Percentiles rank a stretch among this genome's conserved stretches.
These are phyloP conservation scores for Mormyrops boulengeri DNA, from an alignment of 2,797 vertebrate genomes.

Conservation along the genomic window DNA sequence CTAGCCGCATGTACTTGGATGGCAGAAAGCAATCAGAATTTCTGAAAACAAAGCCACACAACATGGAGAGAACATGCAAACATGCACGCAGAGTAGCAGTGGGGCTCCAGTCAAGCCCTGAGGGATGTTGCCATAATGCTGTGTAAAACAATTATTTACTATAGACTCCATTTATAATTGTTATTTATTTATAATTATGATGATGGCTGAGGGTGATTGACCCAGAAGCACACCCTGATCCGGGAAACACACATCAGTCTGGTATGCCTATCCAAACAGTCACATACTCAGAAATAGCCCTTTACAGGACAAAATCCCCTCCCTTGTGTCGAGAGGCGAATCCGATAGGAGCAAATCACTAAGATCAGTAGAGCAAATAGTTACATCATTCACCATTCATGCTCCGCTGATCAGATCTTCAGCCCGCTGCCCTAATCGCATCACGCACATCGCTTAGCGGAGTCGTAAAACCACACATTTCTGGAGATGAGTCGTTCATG, in stretches of 20 bases:
- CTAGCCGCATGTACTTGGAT: not conserved
- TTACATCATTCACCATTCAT: conserved; percentile 16
- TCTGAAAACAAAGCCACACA: not conserved
- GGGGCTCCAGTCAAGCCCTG: not conserved
- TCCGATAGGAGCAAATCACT: conserved; percentile 19
- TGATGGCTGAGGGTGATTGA: not conserved
- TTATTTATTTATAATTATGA: not conserved
- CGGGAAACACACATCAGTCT: not conserved
- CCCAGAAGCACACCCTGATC: not conserved
- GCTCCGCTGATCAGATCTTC: conserved; percentile 7
- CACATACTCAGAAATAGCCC: not conserved
- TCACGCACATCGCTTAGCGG: not conserved
- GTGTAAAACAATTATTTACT: not conserved
- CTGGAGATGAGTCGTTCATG: not conserved
- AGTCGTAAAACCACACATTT: not conserved
- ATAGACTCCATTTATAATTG: not conserved
- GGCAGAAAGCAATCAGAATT: not conserved
- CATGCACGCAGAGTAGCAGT: not conserved
- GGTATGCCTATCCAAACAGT: not conserved
- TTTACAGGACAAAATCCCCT: not conserved
- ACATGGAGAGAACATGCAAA: not conserved
- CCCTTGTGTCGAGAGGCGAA: not conserved
- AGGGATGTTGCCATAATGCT: not conserved
- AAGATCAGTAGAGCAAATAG: conserved; percentile 23
- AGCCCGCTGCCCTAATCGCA: not conserved